These are phyloP conservation scores for Pyrocoelia pectoralis DNA, from an alignment of 2,888 invertebrate genomes.

Conservation along the genomic window DNA sequence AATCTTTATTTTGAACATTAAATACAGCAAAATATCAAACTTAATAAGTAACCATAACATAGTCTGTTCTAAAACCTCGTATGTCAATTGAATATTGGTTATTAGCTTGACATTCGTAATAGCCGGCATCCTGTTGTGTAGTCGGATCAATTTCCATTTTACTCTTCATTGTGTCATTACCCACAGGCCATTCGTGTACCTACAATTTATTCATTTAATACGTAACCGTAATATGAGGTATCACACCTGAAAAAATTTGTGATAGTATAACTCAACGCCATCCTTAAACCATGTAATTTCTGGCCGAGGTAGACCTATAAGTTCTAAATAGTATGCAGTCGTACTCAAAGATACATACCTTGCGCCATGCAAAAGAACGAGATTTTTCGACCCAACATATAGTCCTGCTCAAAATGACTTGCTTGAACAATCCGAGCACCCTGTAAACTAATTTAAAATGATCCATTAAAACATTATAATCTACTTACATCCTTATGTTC, in stretches of 20 bases:
- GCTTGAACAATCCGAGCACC: conserved; percentile 75
- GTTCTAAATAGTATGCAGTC: neutral
- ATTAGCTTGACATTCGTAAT: conserved; percentile 76
- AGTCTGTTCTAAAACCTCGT: conserved; percentile 72
- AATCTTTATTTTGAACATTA: too few species aligned
- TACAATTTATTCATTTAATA: too few species aligned
- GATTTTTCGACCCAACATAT: conserved; percentile 78
- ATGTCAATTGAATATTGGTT: conserved; percentile 75
- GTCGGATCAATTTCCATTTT: conserved; percentile 80
- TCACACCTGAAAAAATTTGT: conserved; percentile 72
- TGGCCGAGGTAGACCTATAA: conserved; percentile 69
- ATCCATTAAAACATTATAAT: neutral
- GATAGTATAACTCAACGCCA: conserved; percentile 76
- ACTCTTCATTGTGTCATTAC: conserved; percentile 71
- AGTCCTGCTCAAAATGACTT: conserved; percentile 76
- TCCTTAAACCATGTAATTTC: conserved; percentile 83
- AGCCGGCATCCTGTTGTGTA: conserved; percentile 75
- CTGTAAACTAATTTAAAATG: conserved; percentile 53
- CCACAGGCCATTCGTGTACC: conserved; percentile 74
- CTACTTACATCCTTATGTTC: conserved; percentile 70
- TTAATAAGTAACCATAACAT: conserved; percentile 48
- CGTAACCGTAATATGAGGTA: neutral
- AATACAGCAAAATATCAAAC: conserved; percentile 8
- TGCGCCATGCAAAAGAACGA: conserved; percentile 78
- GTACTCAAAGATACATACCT: conserved; percentile 52